These are phyloP conservation scores for Numida meleagris DNA, from an alignment of 2,113 vertebrate species.

Conservation along the genomic window DNA sequence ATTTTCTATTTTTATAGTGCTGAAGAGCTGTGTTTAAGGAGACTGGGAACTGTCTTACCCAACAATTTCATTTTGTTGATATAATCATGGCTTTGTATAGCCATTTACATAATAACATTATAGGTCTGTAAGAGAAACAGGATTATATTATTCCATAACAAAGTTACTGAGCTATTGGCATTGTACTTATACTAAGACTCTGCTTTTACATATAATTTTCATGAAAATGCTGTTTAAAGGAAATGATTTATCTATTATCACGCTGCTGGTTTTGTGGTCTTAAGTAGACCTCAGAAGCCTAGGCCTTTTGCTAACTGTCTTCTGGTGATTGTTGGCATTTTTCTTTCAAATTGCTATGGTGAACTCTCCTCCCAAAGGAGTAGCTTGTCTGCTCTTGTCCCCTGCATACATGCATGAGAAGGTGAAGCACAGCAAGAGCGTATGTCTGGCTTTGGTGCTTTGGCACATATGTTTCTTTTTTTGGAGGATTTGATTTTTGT, in stretches of 20 bases:
- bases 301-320: neutral
- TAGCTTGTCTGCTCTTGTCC: neutral
- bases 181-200: neutral
- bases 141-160: slow-evolving; percentile 25
- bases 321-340: neutral
- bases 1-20: neutral
- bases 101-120: slow-evolving; percentile 52
- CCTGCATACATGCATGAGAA: neutral
- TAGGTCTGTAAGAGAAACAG: slow-evolving; percentile 33
- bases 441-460: neutral
- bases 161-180: slow-evolving; percentile 36
- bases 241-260: neutral
- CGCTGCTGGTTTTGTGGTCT: neutral
- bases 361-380: neutral
- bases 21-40: slow-evolving; percentile 17
- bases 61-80: slow-evolving; percentile 51
- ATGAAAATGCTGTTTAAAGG: neutral
- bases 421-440: neutral
- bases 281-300: neutral
- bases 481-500: neutral
- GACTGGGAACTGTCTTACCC: slow-evolving; percentile 10
- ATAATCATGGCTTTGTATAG: slow-evolving; percentile 33
- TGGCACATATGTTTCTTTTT: neutral
- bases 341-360: neutral
- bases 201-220: slow-evolving; percentile 23